phyloP scores from a whole-genome alignment of 2,888 invertebrate species.

The Rotaria macrura region DNA sequence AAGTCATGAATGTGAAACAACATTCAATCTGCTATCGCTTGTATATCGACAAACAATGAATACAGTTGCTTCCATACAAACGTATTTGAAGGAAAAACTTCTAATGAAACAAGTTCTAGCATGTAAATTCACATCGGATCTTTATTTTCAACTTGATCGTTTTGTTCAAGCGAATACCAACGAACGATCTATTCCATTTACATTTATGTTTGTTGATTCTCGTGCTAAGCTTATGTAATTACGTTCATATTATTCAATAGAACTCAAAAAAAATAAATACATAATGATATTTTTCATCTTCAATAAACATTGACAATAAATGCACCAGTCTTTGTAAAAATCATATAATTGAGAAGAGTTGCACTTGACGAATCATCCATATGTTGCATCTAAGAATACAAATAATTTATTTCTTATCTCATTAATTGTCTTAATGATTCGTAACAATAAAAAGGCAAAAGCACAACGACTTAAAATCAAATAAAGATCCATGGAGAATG shows the following conservation, averaged over 20 bases:
- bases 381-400: too few species aligned
- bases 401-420: too few species aligned
- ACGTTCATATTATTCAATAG: background rate
- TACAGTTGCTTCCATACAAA: background rate
- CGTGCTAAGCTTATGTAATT: background rate
- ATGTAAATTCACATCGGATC: background rate
- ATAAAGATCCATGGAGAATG: too few species aligned
- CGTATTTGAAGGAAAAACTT: background rate
- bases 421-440: too few species aligned
- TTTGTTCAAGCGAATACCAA: background rate
- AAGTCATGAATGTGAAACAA: background rate
- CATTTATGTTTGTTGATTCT: background rate
- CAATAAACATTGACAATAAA: too few species aligned
- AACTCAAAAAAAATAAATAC: too few species aligned
- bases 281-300: too few species aligned
- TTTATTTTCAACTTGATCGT: background rate
- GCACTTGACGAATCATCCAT: too few species aligned
- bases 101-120: background rate
- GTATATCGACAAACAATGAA: background rate
- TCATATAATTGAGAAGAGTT: too few species aligned
- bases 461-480: too few species aligned
- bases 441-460: too few species aligned
- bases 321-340: too few species aligned
- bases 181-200: background rate
- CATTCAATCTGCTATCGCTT: background rate